phyloP scores from a whole-genome alignment of 2,797 vertebrate genomes.

The Orestias chungarensis region DNA sequence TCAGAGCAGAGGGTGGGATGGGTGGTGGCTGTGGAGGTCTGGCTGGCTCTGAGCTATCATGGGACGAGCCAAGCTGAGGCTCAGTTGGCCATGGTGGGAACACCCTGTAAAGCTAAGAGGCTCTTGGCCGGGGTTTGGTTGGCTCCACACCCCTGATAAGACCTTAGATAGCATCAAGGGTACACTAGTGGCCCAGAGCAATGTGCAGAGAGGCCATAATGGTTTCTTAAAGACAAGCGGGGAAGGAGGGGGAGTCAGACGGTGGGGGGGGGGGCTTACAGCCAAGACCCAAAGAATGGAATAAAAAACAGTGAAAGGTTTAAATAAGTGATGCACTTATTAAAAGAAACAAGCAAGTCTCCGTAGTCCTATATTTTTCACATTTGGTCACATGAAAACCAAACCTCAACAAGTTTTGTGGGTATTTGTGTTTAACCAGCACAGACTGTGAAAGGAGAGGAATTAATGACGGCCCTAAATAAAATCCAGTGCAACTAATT shows the following conservation, averaged over 20 bases:
- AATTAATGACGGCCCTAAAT: neutral
- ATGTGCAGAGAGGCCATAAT: slow-evolving; percentile 47
- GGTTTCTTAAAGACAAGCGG: slow-evolving; percentile 39
- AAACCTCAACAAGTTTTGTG: neutral
- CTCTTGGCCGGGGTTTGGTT: slow-evolving; percentile 52
- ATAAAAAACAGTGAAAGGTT: slow-evolving; percentile 53
- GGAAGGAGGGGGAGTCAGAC: slow-evolving; percentile 40
- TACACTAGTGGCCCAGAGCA: slow-evolving; percentile 68
- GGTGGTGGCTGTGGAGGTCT: slow-evolving; percentile 75
- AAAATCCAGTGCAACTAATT: neutral
- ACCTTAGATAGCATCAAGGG: slow-evolving; percentile 85
- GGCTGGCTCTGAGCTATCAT: slow-evolving; percentile 61
- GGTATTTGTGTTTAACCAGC: no score
- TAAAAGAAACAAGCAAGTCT: slow-evolving; percentile 21
- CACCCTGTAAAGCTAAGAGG: slow-evolving; percentile 69
- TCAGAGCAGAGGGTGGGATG: slow-evolving; percentile 63
- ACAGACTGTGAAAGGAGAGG: neutral
- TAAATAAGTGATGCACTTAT: slow-evolving; percentile 49
- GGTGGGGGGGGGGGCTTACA: slow-evolving; percentile 22
- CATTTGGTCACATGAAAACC: neutral
- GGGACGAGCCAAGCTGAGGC: slow-evolving; percentile 53
- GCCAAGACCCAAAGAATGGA: slow-evolving; percentile 51
- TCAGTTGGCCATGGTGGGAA: slow-evolving; percentile 70
- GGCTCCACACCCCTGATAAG: slow-evolving; percentile 77
- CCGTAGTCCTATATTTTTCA: neutral